These are phyloP conservation scores for Pagetopsis macropterus DNA, from an alignment of 2,797 vertebrate species.

Conservation along the genomic window DNA sequence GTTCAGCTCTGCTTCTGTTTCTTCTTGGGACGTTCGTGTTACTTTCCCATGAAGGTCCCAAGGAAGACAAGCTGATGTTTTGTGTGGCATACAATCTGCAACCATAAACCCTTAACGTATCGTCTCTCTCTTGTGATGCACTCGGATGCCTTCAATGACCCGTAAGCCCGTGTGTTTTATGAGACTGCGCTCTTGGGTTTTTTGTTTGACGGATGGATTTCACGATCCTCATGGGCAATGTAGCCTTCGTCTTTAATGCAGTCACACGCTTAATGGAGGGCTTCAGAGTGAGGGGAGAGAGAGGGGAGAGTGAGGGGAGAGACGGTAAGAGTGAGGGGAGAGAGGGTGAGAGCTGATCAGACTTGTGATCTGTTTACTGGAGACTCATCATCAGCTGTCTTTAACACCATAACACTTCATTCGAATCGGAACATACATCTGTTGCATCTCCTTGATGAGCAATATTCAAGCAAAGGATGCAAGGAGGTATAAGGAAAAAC, in stretches of 20 bases:
- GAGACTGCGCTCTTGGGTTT: slow-evolving; percentile 9
- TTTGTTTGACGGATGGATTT: slow-evolving; percentile 39
- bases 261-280: slow-evolving; percentile 29
- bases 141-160: neutral
- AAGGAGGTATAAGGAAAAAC: neutral
- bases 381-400: slow-evolving; percentile 1
- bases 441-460: slow-evolving; percentile 5
- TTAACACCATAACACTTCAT: slow-evolving; percentile 12
- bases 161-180: neutral
- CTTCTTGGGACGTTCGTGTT: neutral
- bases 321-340: neutral
- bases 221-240: slow-evolving; percentile 43
- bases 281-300: too few relatives aligned
- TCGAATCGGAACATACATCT: slow-evolving; percentile 11
- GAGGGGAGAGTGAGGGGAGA: too few relatives aligned
- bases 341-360: neutral
- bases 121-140: neutral
- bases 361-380: neutral
- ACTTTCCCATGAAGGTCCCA: neutral
- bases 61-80: neutral
- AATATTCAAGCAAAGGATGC: neutral
- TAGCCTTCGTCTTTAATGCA: slow-evolving; percentile 42
- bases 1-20: neutral
- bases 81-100: neutral
- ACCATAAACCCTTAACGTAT: slow-evolving; percentile 5